These are phyloP conservation scores for Myrmecobius fasciatus DNA, from an alignment of 2,113 vertebrate genomes.

Conservation along the genomic window DNA sequence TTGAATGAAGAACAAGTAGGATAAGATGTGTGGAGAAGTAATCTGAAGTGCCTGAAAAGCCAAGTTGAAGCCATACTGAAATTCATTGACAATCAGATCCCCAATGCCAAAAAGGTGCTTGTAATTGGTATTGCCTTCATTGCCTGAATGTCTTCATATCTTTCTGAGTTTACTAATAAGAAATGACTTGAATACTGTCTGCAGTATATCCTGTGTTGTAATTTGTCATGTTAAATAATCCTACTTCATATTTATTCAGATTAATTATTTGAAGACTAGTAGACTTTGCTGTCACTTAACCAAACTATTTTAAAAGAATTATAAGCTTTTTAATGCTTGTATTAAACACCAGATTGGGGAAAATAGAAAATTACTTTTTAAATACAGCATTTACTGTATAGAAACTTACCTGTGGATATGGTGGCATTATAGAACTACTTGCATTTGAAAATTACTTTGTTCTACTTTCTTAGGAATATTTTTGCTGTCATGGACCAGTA, in stretches of 20 bases:
- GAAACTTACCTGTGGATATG: neutral
- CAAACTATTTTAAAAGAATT: neutral
- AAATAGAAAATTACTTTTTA: neutral
- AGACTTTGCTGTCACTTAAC: neutral
- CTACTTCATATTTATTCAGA: neutral
- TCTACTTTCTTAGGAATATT: constrained; percentile 62
- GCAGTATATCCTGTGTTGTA: neutral
- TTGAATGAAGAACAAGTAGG: neutral
- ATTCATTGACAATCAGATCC: neutral
- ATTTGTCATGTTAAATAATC: neutral
- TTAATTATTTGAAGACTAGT: neutral
- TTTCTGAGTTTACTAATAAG: neutral
- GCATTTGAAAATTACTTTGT: constrained; percentile 22
- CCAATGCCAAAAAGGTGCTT: neutral
- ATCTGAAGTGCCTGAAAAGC: neutral
- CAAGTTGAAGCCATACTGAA: neutral
- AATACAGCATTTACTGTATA: neutral
- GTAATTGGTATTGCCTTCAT: neutral
- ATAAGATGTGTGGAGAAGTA: neutral
- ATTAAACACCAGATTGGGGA: neutral
- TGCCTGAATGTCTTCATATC: neutral
- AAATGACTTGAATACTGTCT: neutral
- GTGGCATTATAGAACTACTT: constrained; percentile 25
- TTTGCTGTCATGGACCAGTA: constrained; percentile 86
- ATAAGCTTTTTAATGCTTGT: neutral